Conservation (phyloP, 2,888 invertebrate species). For the Orchestes rusci region DNA sequence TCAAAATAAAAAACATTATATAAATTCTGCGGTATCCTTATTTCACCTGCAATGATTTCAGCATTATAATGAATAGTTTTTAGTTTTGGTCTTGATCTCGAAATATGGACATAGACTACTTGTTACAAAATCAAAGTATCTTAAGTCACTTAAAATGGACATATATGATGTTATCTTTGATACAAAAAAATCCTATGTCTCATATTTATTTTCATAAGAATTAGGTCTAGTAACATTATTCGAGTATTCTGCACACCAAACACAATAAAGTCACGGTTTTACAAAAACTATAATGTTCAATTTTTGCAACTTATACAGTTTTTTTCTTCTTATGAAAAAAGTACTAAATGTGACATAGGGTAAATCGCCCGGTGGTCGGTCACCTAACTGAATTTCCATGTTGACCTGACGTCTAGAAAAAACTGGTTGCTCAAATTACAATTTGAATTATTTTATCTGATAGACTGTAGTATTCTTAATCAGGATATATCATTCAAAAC, state of each 20-base stretch:
- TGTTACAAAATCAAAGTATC: conserved; percentile 1
- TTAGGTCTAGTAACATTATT: neutral
- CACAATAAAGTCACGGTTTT: neutral
- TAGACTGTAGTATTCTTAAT: too few relatives aligned
- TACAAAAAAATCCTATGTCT: neutral
- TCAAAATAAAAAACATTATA: neutral
- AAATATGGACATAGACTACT: neutral
- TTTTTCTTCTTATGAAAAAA: neutral
- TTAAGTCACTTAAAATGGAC: neutral
- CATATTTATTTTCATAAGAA: neutral
- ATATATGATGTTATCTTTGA: neutral
- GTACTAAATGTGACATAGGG: neutral
- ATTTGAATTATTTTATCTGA: too few relatives aligned
- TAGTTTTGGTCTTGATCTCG: too few relatives aligned
- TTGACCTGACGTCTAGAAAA: too few relatives aligned
- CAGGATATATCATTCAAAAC: too few relatives aligned
- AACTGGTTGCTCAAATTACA: too few relatives aligned
- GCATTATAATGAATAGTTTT: too few relatives aligned
- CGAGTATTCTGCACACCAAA: neutral
- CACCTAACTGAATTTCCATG: too few relatives aligned
- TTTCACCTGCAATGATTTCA: neutral
- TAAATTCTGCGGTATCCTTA: neutral
- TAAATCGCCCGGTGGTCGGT: too few relatives aligned
- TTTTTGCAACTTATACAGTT: neutral
- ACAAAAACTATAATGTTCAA: neutral